Evolutionary conservation across 1,140 invertebrate genomes (phyloP).

Genomic region (Hormaphis cornu): DNA sequence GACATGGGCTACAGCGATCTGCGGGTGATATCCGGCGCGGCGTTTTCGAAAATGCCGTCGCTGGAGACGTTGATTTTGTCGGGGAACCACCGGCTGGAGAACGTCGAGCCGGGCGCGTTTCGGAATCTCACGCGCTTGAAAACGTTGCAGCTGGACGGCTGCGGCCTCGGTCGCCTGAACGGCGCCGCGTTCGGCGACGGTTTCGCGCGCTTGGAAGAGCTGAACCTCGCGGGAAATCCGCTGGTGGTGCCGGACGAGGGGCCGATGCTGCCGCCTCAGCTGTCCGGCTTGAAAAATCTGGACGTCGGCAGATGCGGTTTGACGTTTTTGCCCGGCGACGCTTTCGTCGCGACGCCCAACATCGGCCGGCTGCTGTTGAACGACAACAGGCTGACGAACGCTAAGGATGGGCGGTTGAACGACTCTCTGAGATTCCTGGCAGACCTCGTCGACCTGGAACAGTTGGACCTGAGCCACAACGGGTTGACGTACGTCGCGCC

Average conservation of each 20-base stretch:
- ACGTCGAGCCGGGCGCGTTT: conserved; percentile 58
- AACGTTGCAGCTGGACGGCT: conserved; percentile 57
- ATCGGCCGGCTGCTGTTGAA: conserved; percentile 55
- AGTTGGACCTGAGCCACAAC: conserved; percentile 55
- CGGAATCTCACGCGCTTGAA: conserved; percentile 56
- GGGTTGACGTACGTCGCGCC: conserved; percentile 52
- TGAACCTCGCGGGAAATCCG: conserved; percentile 59
- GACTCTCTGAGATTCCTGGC: conserved; percentile 49
- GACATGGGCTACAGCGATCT: conserved; percentile 66
- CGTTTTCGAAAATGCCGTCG: conserved; percentile 59
- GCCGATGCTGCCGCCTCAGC: conserved; percentile 52
- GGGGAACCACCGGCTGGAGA: conserved; percentile 56
- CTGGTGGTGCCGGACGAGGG: conserved; percentile 46
- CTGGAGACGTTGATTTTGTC: conserved; percentile 57
- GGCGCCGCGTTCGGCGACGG: conserved; percentile 59
- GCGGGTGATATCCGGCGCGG: conserved; percentile 53
- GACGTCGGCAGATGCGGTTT: conserved; percentile 59
- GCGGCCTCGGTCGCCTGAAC: conserved; percentile 53
- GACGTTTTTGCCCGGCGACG: conserved; percentile 48
- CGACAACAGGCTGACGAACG: conserved; percentile 49
- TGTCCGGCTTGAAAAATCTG: conserved; percentile 53
- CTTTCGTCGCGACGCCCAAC: conserved; percentile 53
- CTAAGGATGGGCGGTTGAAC: too few relatives aligned
- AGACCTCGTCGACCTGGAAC: conserved; percentile 49
- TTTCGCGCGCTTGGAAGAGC: conserved; percentile 53